These are phyloP conservation scores for Venturia canescens DNA, from an alignment of 1,140 invertebrate species.

Conservation along the genomic window DNA sequence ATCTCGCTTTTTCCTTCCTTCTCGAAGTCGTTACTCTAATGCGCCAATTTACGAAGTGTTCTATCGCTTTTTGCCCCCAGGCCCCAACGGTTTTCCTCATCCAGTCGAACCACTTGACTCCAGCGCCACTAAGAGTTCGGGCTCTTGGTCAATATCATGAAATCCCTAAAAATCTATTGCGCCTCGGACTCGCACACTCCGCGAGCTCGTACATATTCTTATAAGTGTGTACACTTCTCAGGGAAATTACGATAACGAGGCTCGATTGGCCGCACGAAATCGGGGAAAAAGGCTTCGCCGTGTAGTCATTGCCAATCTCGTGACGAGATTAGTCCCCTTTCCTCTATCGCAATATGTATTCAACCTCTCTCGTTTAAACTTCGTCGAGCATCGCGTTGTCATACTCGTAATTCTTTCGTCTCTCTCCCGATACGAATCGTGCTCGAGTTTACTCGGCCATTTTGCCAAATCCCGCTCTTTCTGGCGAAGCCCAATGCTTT, in stretches of 20 bases:
- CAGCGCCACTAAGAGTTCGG: background rate
- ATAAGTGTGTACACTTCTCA: background rate
- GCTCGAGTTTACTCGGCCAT: background rate
- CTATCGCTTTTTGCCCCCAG: background rate
- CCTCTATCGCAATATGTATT: background rate
- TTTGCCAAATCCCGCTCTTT: background rate
- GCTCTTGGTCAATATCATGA: conserved; percentile 18
- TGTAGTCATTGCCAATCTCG: conserved; percentile 19
- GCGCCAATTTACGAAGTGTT: background rate
- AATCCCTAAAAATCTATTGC: background rate
- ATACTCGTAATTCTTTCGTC: conserved; percentile 2
- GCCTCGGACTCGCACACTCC: background rate
- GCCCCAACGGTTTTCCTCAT: background rate
- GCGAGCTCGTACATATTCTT: background rate
- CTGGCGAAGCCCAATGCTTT: background rate
- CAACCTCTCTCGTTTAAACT: background rate
- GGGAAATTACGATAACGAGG: conserved; percentile 10
- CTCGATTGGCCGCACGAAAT: conserved; percentile 9
- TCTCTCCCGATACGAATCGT: background rate
- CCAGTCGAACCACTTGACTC: background rate
- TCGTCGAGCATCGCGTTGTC: background rate
- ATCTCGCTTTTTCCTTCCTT: too few species aligned
- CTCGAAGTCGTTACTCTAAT: background rate
- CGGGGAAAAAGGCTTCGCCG: conserved; percentile 12
- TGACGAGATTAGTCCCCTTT: conserved; percentile 16